phyloP scores from a whole-genome alignment of 2,113 vertebrate species.

The Calonectris borealis region DNA sequence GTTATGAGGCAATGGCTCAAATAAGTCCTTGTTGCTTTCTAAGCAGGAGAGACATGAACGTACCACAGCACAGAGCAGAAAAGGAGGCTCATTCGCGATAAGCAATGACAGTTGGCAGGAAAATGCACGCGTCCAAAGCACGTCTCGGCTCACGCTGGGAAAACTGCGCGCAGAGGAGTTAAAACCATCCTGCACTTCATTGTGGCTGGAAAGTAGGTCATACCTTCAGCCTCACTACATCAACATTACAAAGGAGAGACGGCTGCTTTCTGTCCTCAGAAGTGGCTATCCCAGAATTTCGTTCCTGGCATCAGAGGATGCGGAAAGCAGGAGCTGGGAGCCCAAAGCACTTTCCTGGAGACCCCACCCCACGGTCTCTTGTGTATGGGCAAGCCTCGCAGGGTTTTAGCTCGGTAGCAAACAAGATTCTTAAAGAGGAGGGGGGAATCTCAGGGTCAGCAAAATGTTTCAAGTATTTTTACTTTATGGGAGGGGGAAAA shows the following conservation, averaged over 20 bases:
- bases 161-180: not conserved
- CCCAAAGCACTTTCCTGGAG: not conserved
- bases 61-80: not conserved
- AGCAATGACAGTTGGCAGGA: not conserved
- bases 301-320: not conserved
- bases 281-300: not conserved
- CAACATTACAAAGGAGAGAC: not conserved
- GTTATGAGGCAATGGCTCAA: not conserved
- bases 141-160: not conserved
- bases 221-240: not conserved
- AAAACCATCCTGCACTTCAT: not conserved
- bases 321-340: not conserved
- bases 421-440: not conserved
- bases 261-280: not conserved
- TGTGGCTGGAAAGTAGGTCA: conserved; percentile 18
- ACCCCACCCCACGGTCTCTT: not conserved
- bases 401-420: not conserved
- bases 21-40: not conserved
- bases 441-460: not conserved
- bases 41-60: not conserved
- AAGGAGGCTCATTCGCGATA: not conserved
- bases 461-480: not conserved
- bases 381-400: accelerated
- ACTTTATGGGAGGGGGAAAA: not conserved
- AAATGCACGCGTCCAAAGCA: accelerated